A percentile compares a stretch with the other conserved stretches of the same genome.
phyloP scores from a whole-genome alignment of 2,113 vertebrate species.

The Conger conger region DNA sequence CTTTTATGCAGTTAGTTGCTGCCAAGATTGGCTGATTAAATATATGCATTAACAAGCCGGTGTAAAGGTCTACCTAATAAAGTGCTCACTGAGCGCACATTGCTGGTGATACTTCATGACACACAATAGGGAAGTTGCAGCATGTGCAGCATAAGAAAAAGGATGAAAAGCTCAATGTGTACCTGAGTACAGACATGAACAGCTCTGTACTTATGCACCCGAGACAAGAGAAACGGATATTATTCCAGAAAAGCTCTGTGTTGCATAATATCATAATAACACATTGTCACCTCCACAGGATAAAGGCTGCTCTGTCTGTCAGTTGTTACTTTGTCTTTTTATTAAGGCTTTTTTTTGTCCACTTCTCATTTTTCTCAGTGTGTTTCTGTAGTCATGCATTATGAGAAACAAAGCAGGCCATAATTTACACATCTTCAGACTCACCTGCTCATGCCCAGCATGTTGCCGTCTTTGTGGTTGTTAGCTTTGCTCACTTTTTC shows the following conservation, averaged over 20 bases:
- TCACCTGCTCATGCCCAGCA: constrained; percentile 88
- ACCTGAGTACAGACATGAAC: neutral
- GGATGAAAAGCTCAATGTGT: neutral
- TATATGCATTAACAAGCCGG: no score
- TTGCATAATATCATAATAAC: neutral
- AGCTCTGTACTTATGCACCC: neutral
- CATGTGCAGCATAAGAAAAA: neutral
- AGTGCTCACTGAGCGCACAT: no score
- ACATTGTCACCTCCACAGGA: neutral
- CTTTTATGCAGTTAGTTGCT: no score
- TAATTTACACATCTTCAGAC: constrained; percentile 32
- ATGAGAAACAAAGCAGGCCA: neutral
- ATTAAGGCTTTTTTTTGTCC: neutral
- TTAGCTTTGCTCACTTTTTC: constrained; percentile 99
- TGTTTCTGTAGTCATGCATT: neutral
- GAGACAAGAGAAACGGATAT: neutral
- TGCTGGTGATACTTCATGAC: neutral
- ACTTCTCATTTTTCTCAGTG: neutral
- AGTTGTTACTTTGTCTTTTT: neutral
- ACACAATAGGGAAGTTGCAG: neutral
- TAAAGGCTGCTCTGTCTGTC: neutral
- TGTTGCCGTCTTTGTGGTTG: constrained; percentile 87
- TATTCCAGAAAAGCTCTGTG: neutral
- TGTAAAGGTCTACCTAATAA: no score
- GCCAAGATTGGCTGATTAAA: no score